Base-by-base conservation (phyloP, 2,797 vertebrate genomes). In the Todus mexicanus region DNA sequence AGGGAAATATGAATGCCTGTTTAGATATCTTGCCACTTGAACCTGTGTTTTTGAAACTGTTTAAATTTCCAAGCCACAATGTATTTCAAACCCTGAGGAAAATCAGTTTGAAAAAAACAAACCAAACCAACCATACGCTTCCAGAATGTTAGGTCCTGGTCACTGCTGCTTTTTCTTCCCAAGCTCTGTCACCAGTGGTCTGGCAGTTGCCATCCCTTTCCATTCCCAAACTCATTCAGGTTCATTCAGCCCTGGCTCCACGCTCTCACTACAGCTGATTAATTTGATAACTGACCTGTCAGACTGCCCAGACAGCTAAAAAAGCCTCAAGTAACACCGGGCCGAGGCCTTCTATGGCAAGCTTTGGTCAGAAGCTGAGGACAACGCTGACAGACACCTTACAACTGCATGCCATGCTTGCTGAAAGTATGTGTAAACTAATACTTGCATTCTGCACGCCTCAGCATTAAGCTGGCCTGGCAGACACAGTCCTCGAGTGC, bases 341-440 rank as follows among this genome's bases (percentile, higher is more conserved):
- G 42, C 15, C 1, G 2, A 71, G 31, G 40, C 50, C 38, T 59
- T 78, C 31, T 72, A 29, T 2, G 51, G 76, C 12, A 77, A 48
- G 50, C 42, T 87, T 48, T 60, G 73, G n/a, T 31, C 47, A 61
- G 74, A 74, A 72, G 54, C 40, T 5, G 10, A 59, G 84, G 78
- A 50, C 48, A 61, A 33, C 4, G 1, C 54, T 74, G 84, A 83
- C 47, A 87, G 31, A 47, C 38, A 27, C 33, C 19, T 60, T 35
- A 43, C 1, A 4, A 57, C 38, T 5, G 19, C 70, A 71, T 48
- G 35, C 75, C 71, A 9, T 6, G 33, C 68, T 38, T 31, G 47
- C 43, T 66, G 64, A 60, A 90, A 84, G 31, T 31, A 47, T 45
- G 60, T 74, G 90, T 84, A 95, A 97, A 84, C 31, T 45, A 92